These are phyloP conservation scores for Ridgeia piscesae DNA, from an alignment of 1,140 invertebrate genomes.

Conservation along the genomic window DNA sequence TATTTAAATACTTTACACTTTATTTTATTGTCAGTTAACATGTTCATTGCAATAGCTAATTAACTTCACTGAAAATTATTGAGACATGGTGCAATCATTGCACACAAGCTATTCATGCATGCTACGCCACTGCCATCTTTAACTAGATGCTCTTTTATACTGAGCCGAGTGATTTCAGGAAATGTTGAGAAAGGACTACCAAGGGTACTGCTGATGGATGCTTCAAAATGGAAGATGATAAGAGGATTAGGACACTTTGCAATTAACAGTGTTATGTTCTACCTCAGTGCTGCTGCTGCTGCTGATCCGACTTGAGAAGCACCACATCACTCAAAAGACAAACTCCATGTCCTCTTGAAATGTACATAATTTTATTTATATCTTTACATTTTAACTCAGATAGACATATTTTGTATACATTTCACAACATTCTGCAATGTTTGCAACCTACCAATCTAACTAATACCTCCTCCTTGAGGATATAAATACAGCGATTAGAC, in stretches of 20 bases:
- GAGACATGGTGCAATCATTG: too few species aligned
- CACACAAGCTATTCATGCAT: too few species aligned
- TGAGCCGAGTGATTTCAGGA: too few species aligned
- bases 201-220: too few species aligned
- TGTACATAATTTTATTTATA: background rate
- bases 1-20: too few species aligned
- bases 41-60: too few species aligned
- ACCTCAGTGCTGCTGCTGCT: background rate
- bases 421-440: background rate
- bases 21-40: too few species aligned
- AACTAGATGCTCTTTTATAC: too few species aligned
- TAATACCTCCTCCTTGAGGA: background rate
- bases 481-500: background rate
- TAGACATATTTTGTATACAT: background rate
- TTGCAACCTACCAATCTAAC: slow-evolving; percentile 5
- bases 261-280: background rate
- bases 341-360: background rate
- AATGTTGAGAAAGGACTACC: too few species aligned
- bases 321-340: background rate
- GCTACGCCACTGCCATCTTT: too few species aligned
- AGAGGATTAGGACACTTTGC: background rate
- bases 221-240: background rate
- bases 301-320: background rate
- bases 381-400: background rate
- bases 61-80: too few species aligned